Evolutionary conservation across 2,888 invertebrate species (phyloP), one percentile per base, ranked within the genome.

Genomic region (Drosophila hamatofila): DNA sequence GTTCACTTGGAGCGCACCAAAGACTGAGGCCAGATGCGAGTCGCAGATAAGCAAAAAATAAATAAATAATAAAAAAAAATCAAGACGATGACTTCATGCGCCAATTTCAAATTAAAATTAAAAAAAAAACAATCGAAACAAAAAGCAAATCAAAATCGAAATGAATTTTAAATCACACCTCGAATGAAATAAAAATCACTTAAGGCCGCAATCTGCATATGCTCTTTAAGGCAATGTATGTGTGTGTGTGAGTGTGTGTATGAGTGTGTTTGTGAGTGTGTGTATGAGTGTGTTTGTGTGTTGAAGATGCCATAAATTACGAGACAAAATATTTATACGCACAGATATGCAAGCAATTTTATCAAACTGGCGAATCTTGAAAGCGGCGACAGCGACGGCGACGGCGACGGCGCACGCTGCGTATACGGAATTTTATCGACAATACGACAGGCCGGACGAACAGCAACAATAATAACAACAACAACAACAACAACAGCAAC

Each of bases 341-440:
- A 56, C 41, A 67, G 79, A 78, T 78, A 78, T 67, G 77, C 70
- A 27, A 70, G 67, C 75, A 67, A 71, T 78, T 75, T 79, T 61
- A 78, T 78, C 78, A 21, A 30, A 16, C 62, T 80, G 69, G 67
- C 80, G 54, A 76, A 79, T 79, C 79, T 79, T 62, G 41, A 75
- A 79, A 78, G 78, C 66, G 49, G 30, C 71, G 30, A 30, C 73
- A 42, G 16, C 56, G 11, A 41, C 41, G 41, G 12, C 42, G 48
- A 49, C 73, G 52, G 27, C 56, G 42, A 51, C 73, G 54, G 27
- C 57, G 49, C 65, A 83, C 77, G 73, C 77, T 62, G 80, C 83
- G 83, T 88, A 83, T 83, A 66, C 83, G 77, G 66, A 71, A 84
- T 77, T 78, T 89, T 84, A 88, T 88, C 79, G 78, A 72, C 69